These are phyloP conservation scores for Iguana delicatissima DNA, from an alignment of 2,797 vertebrate genomes.

Conservation along the genomic window DNA sequence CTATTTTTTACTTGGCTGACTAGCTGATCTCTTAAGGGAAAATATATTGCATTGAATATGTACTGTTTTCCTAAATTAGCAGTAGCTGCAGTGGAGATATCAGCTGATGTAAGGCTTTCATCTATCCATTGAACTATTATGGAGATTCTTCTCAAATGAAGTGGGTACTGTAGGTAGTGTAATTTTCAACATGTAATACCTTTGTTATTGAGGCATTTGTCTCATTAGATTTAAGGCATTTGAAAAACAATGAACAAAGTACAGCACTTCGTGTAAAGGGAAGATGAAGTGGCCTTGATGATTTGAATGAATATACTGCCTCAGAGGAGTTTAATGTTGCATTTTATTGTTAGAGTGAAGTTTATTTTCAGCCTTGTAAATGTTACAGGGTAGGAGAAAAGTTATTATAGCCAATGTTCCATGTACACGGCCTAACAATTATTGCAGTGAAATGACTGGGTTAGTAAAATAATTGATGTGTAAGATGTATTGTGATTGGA, in stretches of 20 bases:
- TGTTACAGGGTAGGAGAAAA: neutral
- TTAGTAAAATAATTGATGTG: constrained; percentile 20
- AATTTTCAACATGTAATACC: neutral
- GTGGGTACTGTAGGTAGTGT: neutral
- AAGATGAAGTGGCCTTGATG: neutral
- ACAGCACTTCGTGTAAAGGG: neutral
- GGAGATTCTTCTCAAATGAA: constrained; percentile 8
- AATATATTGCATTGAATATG: too few species aligned
- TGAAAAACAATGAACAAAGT: neutral
- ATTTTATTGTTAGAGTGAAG: neutral
- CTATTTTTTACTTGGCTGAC: neutral
- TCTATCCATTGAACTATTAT: neutral
- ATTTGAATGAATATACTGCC: neutral
- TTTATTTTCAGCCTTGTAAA: neutral
- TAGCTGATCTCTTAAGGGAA: neutral
- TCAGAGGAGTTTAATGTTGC: neutral
- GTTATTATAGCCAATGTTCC: neutral
- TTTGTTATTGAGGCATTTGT: constrained; percentile 17
- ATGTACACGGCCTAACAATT: constrained; percentile 15
- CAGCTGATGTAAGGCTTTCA: neutral
- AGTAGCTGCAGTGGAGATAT: neutral
- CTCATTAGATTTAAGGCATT: neutral
- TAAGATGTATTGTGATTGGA: neutral
- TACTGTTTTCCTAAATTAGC: neutral
- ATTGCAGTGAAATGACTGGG: constrained; percentile 5